These are phyloP conservation scores for Dreissena polymorpha DNA, from an alignment of 1,140 invertebrate species.

Conservation along the genomic window DNA sequence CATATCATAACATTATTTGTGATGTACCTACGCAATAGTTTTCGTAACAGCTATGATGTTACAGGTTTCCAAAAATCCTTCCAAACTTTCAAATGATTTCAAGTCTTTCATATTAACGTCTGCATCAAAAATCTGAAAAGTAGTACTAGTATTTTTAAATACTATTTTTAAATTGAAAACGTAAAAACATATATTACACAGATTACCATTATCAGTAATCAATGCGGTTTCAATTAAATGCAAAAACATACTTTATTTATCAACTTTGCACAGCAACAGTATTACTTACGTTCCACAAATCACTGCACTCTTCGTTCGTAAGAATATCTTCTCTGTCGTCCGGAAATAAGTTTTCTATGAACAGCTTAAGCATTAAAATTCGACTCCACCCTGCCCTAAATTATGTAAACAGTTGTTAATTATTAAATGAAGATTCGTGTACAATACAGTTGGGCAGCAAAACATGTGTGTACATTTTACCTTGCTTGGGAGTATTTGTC, in stretches of 20 bases:
- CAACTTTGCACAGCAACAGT: too few relatives aligned
- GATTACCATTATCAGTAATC: too few relatives aligned
- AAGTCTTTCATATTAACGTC: slow-evolving; percentile 54
- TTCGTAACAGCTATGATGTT: slow-evolving; percentile 54
- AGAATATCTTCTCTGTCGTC: slow-evolving; percentile 40
- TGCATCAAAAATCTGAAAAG: slow-evolving; percentile 46
- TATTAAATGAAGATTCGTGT: too few relatives aligned
- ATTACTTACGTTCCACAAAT: slow-evolving; percentile 35
- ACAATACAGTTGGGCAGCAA: too few relatives aligned
- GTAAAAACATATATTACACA: too few relatives aligned
- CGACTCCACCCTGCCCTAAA: slow-evolving; percentile 35
- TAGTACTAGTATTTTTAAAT: background rate
- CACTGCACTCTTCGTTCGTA: slow-evolving; percentile 28
- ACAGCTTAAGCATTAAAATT: slow-evolving; percentile 36
- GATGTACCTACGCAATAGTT: slow-evolving; percentile 49
- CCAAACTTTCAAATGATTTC: slow-evolving; percentile 50
- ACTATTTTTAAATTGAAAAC: too few relatives aligned
- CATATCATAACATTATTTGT: too few relatives aligned
- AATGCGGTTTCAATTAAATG: too few relatives aligned
- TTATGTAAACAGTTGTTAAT: too few relatives aligned
- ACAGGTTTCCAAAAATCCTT: slow-evolving; percentile 57
- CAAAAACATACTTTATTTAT: too few relatives aligned
- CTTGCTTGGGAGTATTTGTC: too few relatives aligned
- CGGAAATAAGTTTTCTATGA: slow-evolving; percentile 39
- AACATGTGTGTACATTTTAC: too few relatives aligned